These are phyloP conservation scores for Silurus lanzhouensis DNA, from an alignment of 2,797 vertebrate genomes.

Conservation along the genomic window DNA sequence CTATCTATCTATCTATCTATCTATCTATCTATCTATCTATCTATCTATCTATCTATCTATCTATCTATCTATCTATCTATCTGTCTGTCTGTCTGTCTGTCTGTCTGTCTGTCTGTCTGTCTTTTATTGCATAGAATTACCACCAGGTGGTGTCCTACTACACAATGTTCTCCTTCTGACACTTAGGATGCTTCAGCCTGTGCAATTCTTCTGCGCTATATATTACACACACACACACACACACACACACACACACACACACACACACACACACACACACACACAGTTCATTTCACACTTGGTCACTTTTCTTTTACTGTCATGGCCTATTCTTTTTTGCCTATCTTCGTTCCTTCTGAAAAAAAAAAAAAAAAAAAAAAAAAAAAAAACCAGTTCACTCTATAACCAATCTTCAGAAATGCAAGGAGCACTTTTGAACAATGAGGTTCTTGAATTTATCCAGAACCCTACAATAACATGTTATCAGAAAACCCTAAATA, in stretches of 20 bases:
- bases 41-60: no score
- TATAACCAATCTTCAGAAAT: not conserved
- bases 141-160: constrained; percentile 20
- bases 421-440: not conserved
- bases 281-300: no score
- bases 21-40: no score
- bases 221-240: not conserved
- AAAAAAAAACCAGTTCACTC: not conserved
- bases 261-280: not conserved
- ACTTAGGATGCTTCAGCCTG: not conserved
- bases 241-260: no score
- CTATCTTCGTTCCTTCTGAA: no score
- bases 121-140: not conserved
- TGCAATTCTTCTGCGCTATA: not conserved
- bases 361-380: no score
- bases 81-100: no score
- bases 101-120: no score
- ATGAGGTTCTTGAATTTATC: not conserved
- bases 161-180: not conserved
- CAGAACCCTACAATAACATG: not conserved
- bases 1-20: no score
- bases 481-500: not conserved
- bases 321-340: no score
- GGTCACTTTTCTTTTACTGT: no score
- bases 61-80: no score